Evolutionary conservation across 2,797 vertebrate genomes (phyloP).

Genomic region (Hippocampus kuda): DNA sequence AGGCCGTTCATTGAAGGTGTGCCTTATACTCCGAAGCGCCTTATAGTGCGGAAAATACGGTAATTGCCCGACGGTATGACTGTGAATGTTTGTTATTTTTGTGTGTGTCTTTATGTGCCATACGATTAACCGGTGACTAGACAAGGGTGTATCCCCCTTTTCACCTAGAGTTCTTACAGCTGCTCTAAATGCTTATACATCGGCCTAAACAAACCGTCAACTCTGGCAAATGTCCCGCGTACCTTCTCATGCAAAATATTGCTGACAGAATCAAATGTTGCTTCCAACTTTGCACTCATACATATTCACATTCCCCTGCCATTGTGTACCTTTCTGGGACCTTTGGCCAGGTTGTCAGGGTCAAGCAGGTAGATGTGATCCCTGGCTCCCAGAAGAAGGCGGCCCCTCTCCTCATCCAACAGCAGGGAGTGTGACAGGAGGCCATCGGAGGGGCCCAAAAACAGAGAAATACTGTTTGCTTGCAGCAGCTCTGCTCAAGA

Average conservation of each 20-base stretch:
- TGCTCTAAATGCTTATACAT: constrained; percentile 28
- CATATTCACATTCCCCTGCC: constrained; percentile 12
- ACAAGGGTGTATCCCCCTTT: not conserved
- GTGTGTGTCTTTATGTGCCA: not conserved
- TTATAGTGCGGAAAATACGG: no score
- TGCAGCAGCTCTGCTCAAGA: constrained; percentile 77
- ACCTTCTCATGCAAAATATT: not conserved
- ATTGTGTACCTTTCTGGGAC: constrained; percentile 78
- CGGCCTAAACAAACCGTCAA: constrained; percentile 30
- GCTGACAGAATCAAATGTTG: not conserved
- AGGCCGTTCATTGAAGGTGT: no score
- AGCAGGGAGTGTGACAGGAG: constrained; percentile 87
- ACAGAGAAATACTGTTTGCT: constrained; percentile 83
- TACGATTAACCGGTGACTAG: not conserved
- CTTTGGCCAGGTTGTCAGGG: constrained; percentile 80
- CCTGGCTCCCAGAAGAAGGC: constrained; percentile 80
- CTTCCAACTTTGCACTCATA: not conserved
- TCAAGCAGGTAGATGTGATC: constrained; percentile 89
- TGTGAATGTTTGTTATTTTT: not conserved
- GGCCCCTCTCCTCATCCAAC: constrained; percentile 86
- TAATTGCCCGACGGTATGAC: no score
- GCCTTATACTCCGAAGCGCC: no score
- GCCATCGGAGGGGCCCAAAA: constrained; percentile 78
- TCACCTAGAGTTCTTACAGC: constrained; percentile 10
- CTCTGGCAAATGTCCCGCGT: constrained; percentile 8